These are phyloP conservation scores for Trachelipus rathkii DNA, from an alignment of 1,140 invertebrate genomes.

Conservation along the genomic window DNA sequence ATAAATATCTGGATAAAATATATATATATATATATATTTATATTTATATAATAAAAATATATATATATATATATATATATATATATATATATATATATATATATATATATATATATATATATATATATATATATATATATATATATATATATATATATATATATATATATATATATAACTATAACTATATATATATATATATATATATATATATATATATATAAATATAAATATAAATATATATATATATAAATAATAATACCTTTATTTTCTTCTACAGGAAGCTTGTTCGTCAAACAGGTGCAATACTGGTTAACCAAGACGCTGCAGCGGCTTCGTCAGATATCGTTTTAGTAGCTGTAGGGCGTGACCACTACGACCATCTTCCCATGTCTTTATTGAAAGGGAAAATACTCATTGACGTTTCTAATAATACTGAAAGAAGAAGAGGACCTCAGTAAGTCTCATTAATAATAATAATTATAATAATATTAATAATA, in stretches of 20 bases:
- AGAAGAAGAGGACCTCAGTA: conserved; percentile 38
- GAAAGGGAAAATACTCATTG: conserved; percentile 41
- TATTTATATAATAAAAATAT: not conserved
- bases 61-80: too few relatives aligned
- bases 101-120: conserved; percentile 15
- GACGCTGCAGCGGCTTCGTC: conserved; percentile 38
- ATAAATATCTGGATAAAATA: too few relatives aligned
- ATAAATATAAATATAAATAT: conserved; percentile 2
- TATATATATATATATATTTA: not conserved
- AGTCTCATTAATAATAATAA: conserved; percentile 12
- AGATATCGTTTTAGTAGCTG: conserved; percentile 42
- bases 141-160: conserved; percentile 1
- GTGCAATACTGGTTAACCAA: conserved; percentile 39
- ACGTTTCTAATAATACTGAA: conserved; percentile 46
- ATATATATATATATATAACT: too few relatives aligned
- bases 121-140: conserved; percentile 11
- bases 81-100: conserved; percentile 9
- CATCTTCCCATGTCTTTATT: conserved; percentile 39
- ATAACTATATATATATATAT: conserved; percentile 8
- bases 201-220: conserved; percentile 15
- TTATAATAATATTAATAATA: too few relatives aligned
- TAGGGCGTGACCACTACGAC: conserved; percentile 45
- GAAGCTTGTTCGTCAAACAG: conserved; percentile 42
- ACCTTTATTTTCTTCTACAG: conserved; percentile 21
- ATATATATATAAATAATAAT: not conserved